phyloP scores from a whole-genome alignment of 2,113 vertebrate species.

The Orthonyx spaldingii region DNA sequence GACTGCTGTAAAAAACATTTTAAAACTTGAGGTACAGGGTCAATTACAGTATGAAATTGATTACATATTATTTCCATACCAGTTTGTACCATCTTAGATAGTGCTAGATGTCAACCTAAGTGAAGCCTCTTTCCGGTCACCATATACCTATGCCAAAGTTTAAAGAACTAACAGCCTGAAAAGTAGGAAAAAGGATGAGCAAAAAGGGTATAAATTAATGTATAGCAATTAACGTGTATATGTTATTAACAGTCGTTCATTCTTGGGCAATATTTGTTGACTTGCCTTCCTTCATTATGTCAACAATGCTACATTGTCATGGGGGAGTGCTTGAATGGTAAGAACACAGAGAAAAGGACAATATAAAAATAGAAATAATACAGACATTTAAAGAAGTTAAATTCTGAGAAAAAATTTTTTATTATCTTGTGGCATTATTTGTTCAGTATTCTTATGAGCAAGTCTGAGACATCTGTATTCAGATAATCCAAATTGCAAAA shows the following conservation, averaged over 20 bases:
- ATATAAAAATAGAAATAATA: not conserved
- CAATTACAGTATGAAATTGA: not conserved
- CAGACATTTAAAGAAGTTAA: not conserved
- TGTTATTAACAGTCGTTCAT: not conserved
- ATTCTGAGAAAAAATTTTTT: not conserved
- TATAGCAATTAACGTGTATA: not conserved
- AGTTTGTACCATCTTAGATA: not conserved
- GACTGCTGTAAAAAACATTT: not conserved
- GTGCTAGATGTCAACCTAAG: not conserved
- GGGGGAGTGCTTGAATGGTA: not conserved
- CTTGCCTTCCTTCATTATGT: not conserved
- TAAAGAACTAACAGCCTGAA: not conserved
- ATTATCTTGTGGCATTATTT: not conserved
- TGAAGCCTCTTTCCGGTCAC: not conserved
- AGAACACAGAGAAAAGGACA: not conserved
- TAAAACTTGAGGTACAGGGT: not conserved
- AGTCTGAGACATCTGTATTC: not conserved
- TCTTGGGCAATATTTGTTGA: not conserved
- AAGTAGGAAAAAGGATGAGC: not conserved
- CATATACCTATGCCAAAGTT: not conserved
- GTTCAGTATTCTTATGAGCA: conserved; percentile 2
- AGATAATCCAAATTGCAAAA: not conserved
- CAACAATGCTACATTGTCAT: not conserved
- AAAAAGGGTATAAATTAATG: not conserved
- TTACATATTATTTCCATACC: not conserved